Evolutionary conservation across 2,113 vertebrate genomes (phyloP).

Genomic region (Eurypyga helias): DNA sequence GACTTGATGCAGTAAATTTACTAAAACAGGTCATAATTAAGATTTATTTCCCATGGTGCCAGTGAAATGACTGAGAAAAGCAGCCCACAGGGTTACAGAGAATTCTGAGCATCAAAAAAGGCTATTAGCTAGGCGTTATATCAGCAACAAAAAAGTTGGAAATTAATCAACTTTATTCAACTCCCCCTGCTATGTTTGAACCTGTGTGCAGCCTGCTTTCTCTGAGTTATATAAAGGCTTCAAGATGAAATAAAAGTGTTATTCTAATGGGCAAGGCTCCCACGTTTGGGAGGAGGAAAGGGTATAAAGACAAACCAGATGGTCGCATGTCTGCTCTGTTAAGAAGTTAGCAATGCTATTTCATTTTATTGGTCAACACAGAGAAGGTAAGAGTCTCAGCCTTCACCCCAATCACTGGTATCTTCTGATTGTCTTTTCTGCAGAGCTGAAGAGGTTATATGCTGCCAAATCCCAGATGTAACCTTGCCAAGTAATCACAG

Average conservation of each 20-base stretch:
- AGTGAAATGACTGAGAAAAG: neutral
- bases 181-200: neutral
- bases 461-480: neutral
- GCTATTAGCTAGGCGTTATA: neutral
- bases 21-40: neutral
- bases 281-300: fast-evolving
- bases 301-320: neutral
- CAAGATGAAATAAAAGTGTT: neutral
- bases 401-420: neutral
- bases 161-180: neutral
- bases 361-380: fast-evolving
- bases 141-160: neutral
- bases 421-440: neutral
- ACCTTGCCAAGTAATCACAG: neutral
- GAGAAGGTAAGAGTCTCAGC: neutral
- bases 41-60: neutral
- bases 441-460: neutral
- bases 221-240: neutral
- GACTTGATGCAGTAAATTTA: neutral
- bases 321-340: neutral
- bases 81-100: neutral
- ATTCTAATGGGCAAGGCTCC: neutral
- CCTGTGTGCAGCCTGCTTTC: neutral
- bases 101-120: neutral
- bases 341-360: neutral